Conservation (phyloP, 2,888 invertebrate species). For the Listrodromus nycthemerus region DNA sequence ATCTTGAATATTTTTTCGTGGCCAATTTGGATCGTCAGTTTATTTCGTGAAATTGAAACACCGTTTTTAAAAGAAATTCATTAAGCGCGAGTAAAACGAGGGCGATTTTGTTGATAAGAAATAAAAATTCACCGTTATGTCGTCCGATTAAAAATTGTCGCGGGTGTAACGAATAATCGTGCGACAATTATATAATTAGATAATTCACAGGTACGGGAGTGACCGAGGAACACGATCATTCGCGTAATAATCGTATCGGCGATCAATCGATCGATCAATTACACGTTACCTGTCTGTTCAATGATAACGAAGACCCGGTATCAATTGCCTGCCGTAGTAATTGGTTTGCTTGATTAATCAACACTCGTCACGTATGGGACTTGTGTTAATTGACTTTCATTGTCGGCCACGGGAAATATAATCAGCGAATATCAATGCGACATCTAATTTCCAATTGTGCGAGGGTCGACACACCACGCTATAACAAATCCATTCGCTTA, state of each 20-base stretch:
- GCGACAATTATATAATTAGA: neutral
- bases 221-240: neutral
- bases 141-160: neutral
- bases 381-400: conserved; percentile 59
- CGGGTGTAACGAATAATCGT: neutral
- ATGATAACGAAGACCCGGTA: conserved; percentile 25
- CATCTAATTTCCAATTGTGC: conserved; percentile 52
- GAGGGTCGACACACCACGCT: neutral
- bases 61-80: too few species aligned
- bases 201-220: neutral
- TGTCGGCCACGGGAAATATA: conserved; percentile 50
- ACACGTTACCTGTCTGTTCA: conserved; percentile 18
- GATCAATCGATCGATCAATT: conserved; percentile 33
- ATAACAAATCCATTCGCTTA: conserved; percentile 18
- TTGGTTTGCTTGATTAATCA: conserved; percentile 60
- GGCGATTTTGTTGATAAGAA: neutral
- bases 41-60: too few species aligned
- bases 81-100: too few species aligned
- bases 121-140: neutral
- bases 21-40: too few species aligned
- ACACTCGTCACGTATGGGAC: conserved; percentile 8
- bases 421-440: conserved; percentile 34
- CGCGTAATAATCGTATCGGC: neutral
- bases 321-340: conserved; percentile 52
- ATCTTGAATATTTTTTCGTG: too few species aligned